phyloP scores from a whole-genome alignment of 2,888 invertebrate genomes.

The Augochlorella aurata region DNA sequence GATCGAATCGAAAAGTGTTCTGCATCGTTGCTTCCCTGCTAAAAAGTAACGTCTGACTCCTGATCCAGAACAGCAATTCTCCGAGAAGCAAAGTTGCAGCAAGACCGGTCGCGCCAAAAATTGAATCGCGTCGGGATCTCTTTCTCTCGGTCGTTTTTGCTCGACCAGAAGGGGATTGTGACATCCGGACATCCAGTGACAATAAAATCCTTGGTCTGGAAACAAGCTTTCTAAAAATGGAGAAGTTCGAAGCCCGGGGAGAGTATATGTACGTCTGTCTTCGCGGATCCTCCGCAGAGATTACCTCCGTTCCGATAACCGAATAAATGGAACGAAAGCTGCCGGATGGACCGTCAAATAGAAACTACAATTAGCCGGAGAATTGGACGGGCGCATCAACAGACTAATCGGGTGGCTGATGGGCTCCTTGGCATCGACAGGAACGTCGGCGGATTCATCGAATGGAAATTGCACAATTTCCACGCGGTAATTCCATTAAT shows the following conservation, averaged over 20 bases:
- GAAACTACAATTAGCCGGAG: conserved; percentile 35
- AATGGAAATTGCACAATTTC: conserved; percentile 61
- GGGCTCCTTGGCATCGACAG: conserved; percentile 34
- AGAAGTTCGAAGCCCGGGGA: neutral
- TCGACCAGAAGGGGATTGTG: neutral
- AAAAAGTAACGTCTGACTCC: neutral
- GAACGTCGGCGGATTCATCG: conserved; percentile 33
- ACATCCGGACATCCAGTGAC: neutral
- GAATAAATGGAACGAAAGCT: neutral
- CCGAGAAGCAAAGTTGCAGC: too few relatives aligned
- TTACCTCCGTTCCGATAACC: conserved; percentile 1
- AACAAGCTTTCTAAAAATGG: neutral
- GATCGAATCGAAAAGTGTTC: neutral
- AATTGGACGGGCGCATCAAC: conserved; percentile 42
- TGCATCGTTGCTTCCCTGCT: neutral
- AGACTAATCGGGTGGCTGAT: conserved; percentile 43
- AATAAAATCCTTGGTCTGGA: neutral
- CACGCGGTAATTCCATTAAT: conserved; percentile 50
- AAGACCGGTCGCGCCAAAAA: neutral
- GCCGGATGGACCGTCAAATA: neutral
- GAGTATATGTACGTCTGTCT: neutral
- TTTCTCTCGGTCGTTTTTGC: neutral
- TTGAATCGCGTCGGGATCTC: neutral
- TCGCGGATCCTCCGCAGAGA: neutral
- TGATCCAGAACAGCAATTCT: too few relatives aligned